A percentile compares a stretch with the other conserved stretches of the same genome.
Evolutionary conservation across 2,888 invertebrate species (phyloP).

Genomic region (Cryptocephalus moraei): DNA sequence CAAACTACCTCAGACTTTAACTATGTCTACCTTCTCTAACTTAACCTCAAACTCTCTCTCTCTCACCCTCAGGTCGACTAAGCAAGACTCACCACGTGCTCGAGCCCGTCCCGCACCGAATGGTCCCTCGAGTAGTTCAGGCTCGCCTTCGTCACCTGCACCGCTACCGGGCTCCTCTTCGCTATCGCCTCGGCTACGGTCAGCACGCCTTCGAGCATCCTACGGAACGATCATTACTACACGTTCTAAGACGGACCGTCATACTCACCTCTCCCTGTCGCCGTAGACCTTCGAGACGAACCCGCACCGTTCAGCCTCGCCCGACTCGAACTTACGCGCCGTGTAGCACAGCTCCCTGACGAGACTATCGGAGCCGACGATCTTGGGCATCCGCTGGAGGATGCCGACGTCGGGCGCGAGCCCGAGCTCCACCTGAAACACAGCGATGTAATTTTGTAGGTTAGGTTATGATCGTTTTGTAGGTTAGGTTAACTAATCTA

Average conservation of each 20-base stretch:
- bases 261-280: slow-evolving; percentile 52
- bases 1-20: too few species aligned
- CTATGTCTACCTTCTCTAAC: too few species aligned
- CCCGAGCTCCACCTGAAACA: slow-evolving; percentile 55
- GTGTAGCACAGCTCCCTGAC: slow-evolving; percentile 83
- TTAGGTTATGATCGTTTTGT: too few species aligned
- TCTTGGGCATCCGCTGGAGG: slow-evolving; percentile 84
- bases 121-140: slow-evolving; percentile 83
- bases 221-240: slow-evolving; percentile 29
- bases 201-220: slow-evolving; percentile 63
- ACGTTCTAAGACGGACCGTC: too few species aligned
- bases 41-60: too few species aligned
- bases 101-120: slow-evolving; percentile 75
- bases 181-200: slow-evolving; percentile 73
- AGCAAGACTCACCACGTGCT: slow-evolving; percentile 81
- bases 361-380: slow-evolving; percentile 78
- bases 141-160: slow-evolving; percentile 81
- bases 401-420: slow-evolving; percentile 95
- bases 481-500: too few species aligned
- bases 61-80: too few species aligned
- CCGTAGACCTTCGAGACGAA: slow-evolving; percentile 69
- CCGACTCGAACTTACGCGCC: slow-evolving; percentile 66
- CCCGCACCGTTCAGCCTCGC: slow-evolving; percentile 74
- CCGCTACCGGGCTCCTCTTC: slow-evolving; percentile 84
- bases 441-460: too few species aligned